These are phyloP conservation scores for Steatocranus sp. DNA, from an alignment of 2,797 vertebrate species.

Conservation along the genomic window DNA sequence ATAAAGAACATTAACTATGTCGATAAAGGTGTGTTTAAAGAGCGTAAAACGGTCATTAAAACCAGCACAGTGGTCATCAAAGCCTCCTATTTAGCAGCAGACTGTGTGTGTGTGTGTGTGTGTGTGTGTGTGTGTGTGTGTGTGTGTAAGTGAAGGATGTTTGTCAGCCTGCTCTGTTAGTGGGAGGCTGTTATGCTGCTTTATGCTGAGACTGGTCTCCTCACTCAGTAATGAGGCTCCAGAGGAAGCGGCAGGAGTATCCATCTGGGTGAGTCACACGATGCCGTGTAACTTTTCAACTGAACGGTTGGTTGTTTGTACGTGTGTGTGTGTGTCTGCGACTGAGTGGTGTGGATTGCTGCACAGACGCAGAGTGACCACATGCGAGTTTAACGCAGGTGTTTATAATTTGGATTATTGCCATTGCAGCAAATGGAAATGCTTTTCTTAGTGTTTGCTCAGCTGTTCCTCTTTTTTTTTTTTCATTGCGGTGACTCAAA, in stretches of 20 bases:
- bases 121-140: not conserved
- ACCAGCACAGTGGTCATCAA: not conserved
- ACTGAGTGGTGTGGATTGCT: not conserved
- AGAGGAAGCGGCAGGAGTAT: slow-evolving; percentile 26
- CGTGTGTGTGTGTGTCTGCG: not conserved
- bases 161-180: slow-evolving; percentile 46
- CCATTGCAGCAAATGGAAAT: not conserved
- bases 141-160: slow-evolving; percentile 28
- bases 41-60: not conserved
- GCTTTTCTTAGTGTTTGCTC: not conserved
- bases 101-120: not conserved
- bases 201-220: slow-evolving; percentile 44
- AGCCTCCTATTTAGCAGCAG: not conserved
- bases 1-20: not conserved
- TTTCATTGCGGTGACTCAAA: not conserved
- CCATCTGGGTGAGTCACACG: slow-evolving; percentile 38
- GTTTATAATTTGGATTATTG: not conserved
- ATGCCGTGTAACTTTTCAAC: not conserved
- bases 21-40: not conserved
- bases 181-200: slow-evolving; percentile 24
- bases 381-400: not conserved
- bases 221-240: slow-evolving; percentile 49
- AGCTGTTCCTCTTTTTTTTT: not conserved
- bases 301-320: not conserved
- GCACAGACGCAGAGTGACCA: not conserved